phyloP scores from a whole-genome alignment of 2,888 invertebrate genomes.

The Lithophane leautieri region DNA sequence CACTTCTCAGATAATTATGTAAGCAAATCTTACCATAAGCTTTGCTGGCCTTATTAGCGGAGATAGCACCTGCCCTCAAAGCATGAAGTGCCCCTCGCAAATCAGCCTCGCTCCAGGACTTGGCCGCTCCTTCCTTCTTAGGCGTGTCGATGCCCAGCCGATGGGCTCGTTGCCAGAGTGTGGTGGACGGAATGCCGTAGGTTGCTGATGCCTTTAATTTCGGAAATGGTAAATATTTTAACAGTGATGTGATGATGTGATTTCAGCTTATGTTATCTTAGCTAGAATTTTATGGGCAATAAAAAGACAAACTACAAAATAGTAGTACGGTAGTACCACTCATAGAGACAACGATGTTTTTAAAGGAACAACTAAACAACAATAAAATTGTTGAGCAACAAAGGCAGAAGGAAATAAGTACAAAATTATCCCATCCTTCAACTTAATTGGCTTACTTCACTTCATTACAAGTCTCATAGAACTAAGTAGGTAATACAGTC shows the following conservation, averaged over 20 bases:
- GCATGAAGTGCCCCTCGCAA: slow-evolving; percentile 95
- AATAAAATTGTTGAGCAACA: neutral
- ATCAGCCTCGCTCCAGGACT: slow-evolving; percentile 97
- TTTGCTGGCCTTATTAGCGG: slow-evolving; percentile 97
- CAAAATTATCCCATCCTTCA: slow-evolving; percentile 22
- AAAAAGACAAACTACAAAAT: neutral
- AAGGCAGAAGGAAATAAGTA: slow-evolving; percentile 18
- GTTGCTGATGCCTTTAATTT: slow-evolving; percentile 92
- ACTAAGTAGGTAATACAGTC: slow-evolving; percentile 16
- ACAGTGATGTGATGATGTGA: neutral
- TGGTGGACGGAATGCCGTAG: slow-evolving; percentile 97
- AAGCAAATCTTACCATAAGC: slow-evolving; percentile 92
- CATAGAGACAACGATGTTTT: neutral
- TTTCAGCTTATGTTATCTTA: neutral
- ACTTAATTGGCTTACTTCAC: slow-evolving; percentile 27
- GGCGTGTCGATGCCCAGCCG: slow-evolving; percentile 97
- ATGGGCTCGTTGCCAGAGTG: slow-evolving; percentile 97
- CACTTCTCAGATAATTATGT: no score
- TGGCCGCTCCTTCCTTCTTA: slow-evolving; percentile 96
- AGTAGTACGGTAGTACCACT: neutral
- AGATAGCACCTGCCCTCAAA: slow-evolving; percentile 95
- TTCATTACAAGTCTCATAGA: slow-evolving; percentile 35
- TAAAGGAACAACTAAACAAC: neutral
- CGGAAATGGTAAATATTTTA: neutral
- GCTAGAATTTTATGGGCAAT: neutral